Evolutionary conservation across 2,888 invertebrate species (phyloP), one percentile per base, ranked within the genome.

Genomic region (Eilema depressum): DNA sequence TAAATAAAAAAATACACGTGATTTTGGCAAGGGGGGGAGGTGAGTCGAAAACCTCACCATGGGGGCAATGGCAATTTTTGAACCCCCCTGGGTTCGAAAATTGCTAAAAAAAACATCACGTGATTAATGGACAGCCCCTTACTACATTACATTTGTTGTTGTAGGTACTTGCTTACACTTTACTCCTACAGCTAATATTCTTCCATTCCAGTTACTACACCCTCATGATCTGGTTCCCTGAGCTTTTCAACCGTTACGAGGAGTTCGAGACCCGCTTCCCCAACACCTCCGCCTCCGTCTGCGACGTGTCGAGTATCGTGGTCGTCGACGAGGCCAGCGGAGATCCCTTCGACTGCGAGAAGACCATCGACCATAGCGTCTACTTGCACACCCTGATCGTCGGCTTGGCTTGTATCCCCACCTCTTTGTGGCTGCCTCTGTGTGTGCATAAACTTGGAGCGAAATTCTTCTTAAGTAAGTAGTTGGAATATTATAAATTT

Each of bases 221-320:
- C 11, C 93, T 98, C 61, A 98, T 98, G 97, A 96, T 98, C 89
- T 98, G 98, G 98, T 98, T 98, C 93, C 98, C 98, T 20, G 98
- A 98, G 90, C 92, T 98, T 83, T 98, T 98, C 93, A 97, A 97
- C 91, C 97, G 98, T 68, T 98, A 98, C 90, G 97, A 98, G 85
- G 97, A 97, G 83, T 98, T 96, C 88, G 97, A 97, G 86, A 87
- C 91, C 33, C 88, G 92, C 2, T 95, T 97, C 95, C 97, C 97
- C 0, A 96, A 96, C 76, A 95, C 96, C 66, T 95, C 96, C 0
- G 97, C 97, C 0, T 97, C 97, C 0, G 97, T 98, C 11, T 98
- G 98, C 88, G 97, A 97, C 83, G 97, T 98, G 1, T 97, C 97
- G 20, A 95, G 97, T 12, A 96, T 97, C 67, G 96, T 96, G 20